Base-by-base conservation (phyloP, 2,113 vertebrate genomes). In the Dendrocopos noguchii region DNA sequence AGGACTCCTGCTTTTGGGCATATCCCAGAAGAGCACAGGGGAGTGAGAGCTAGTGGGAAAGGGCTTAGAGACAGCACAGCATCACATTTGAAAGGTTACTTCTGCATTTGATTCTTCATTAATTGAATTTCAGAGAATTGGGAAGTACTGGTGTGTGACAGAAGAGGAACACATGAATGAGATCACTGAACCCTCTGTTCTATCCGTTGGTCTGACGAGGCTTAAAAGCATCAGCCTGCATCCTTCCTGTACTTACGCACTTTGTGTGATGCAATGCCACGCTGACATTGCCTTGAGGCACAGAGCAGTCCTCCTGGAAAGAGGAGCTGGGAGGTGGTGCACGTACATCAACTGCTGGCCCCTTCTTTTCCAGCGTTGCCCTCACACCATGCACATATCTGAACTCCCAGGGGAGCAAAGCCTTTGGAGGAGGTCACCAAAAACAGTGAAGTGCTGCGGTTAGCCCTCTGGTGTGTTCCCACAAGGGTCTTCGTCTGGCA, bases 91-190 rank as follows among this genome's bases (percentile, higher is more conserved):
- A 92, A 84, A 68, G n/a, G 59, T 44, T 83, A 95, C 91, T 97
- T 97, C 95, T 96, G 82, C 84, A 93, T 97, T 96, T 93, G 28
- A 73, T 91, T 86, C 84, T 95, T 66, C 64, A 88, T 94, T 50
- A 92, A 95, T 94, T 96, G 75, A 39, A 81, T 93, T 95, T 94
- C 91, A 81, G 63, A 96, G 94, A 96, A 95, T 63, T 84, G 90
- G 81, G 94, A 96, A 96, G 93, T 93, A 18, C 73, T 84, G 15
- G 15, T 73, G 25, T 78, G 28, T 36, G 24, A 80, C 36, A 34
- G 56, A 95, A 96, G 84, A 84, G 83, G 91, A 97, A 94, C 89
- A 33, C 72, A 16, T 66, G 70, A 94, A 28, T 81, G 81, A 52
- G 82, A 61, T 29, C 56, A 77, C 61, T 80, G 56, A 89, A 91